A percentile compares a stretch with the other conserved stretches of the same genome.
Evolutionary conservation across 35 echinoderm and acorn worm genomes (phyloP).

Genomic region (Apostichopus japonicus): DNA sequence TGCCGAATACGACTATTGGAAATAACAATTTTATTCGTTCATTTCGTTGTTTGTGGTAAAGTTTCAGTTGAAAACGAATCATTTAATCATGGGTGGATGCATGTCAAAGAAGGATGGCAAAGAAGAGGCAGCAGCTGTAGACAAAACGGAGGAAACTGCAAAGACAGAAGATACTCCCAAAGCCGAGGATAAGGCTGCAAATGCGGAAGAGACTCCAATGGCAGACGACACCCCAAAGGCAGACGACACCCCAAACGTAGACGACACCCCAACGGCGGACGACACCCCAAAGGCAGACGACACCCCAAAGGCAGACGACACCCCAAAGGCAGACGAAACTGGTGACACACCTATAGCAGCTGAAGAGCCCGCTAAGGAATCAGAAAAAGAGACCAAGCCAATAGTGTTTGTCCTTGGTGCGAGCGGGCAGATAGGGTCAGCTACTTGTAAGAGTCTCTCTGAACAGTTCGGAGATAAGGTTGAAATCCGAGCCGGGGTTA

Average conservation of each 20-base stretch:
- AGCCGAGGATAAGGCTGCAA: not conserved
- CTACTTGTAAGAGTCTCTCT: conserved; percentile 51
- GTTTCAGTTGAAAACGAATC: not conserved
- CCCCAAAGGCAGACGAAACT: not conserved
- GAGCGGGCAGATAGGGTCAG: conserved; percentile 39
- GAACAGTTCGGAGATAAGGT: conserved; percentile 52
- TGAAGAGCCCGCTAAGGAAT: not conserved
- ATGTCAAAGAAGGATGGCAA: not conserved
- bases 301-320: conserved; percentile 1
- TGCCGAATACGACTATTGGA: not conserved
- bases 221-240: not conserved
- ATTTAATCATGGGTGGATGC: not conserved
- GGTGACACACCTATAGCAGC: not conserved
- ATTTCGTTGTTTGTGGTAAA: not conserved
- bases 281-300: conserved; percentile 7
- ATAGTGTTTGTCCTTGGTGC: conserved; percentile 46
- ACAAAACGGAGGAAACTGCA: not conserved
- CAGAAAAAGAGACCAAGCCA: not conserved
- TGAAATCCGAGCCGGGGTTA: conserved; percentile 53
- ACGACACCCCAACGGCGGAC: not conserved
- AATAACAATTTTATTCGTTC: not conserved
- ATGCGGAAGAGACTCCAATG: not conserved
- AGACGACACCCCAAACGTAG: not conserved
- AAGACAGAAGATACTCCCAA: not conserved
- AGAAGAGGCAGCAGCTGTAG: not conserved